A percentile compares a stretch with the other conserved stretches of the same genome.
Conservation (phyloP, 2,888 invertebrate genomes). For the Troglohyphantes excavatus region DNA sequence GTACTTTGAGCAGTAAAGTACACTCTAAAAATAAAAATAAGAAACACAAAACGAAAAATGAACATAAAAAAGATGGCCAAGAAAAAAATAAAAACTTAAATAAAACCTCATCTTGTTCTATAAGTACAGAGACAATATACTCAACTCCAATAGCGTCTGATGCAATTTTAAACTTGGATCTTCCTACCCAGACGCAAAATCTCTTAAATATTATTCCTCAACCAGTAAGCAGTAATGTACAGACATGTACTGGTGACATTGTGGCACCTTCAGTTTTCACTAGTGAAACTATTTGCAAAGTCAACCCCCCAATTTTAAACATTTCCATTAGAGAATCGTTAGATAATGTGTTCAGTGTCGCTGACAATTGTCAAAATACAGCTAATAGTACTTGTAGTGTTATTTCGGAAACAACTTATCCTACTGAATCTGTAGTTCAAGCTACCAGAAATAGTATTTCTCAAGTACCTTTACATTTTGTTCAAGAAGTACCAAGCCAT, state of each 20-base stretch:
- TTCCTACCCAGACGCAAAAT: neutral
- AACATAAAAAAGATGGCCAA: constrained; percentile 58
- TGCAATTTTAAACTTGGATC: too few relatives aligned
- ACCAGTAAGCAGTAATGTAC: constrained; percentile 25
- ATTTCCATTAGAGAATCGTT: constrained; percentile 53
- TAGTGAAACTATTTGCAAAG: constrained; percentile 52
- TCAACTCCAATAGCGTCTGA: neutral
- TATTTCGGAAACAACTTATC: constrained; percentile 72
- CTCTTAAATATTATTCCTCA: neutral
- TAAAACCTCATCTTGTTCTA: neutral
- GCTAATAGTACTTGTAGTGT: constrained; percentile 68
- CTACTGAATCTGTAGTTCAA: constrained; percentile 73
- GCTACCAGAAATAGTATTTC: constrained; percentile 67
- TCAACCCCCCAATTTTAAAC: neutral
- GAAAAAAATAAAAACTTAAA: constrained; percentile 62
- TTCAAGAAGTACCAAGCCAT: constrained; percentile 58
- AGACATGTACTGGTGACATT: constrained; percentile 36
- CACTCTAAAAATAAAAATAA: constrained; percentile 73
- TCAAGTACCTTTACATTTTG: constrained; percentile 76
- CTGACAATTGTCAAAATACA: constrained; percentile 69
- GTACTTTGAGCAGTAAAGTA: constrained; percentile 10
- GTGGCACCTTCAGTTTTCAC: constrained; percentile 43
- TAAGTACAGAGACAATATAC: neutral
- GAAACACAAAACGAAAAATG: constrained; percentile 69
- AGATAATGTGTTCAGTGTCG: constrained; percentile 73